Evolutionary conservation across 1,140 invertebrate genomes (phyloP), one percentile per base, ranked within the genome.

Genomic region (Monomorium pharaonis): DNA sequence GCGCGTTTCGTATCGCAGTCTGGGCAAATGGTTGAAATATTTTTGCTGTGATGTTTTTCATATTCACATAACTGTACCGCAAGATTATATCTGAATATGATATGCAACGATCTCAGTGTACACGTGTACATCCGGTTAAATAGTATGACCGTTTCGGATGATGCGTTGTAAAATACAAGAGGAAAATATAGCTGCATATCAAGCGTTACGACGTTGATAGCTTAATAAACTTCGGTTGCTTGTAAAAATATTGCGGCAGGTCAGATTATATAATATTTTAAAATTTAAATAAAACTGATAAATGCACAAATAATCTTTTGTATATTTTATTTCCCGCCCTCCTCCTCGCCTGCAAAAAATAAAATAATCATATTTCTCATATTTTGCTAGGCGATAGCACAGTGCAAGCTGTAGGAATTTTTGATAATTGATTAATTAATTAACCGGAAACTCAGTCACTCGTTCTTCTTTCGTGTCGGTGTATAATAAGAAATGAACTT

Each of bases 11-110:
- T 78, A 78, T 78, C 60, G 44, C 58, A 21, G 58, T 27, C 37
- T n/a, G 51, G 33, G 18, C 75, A n/a, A 24, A 30, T n/a, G 24
- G 77, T 30, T 70, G 49, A 81, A 81, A 81, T 70, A 81, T 70
- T 81, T 81, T 72, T 44, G 37, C 78, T 33, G n/a, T n/a, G 3
- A 58, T 72, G 24, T 83, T 72, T 83, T 60, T 83, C 51, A 58
- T 33, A 83, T 72, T 83, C 42, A 18, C 67, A 44, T 83, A 83
- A 72, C 67, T 12, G 51, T 51, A 24, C 51, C 51, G 63, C 78
- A n/a, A 42, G 78, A 83, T 83, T 72, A 44, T 58, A 72, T 83
- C 78, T 60, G 12, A 72, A 58, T 56, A 80, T 81, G 78, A 72
- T 83, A 47, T 21, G 78, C 67, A 51, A 56, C 18, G 65, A 72